Evolutionary conservation across 2,113 vertebrate genomes (phyloP), one percentile per base, ranked within the genome.

Genomic region (Equus przewalskii): DNA sequence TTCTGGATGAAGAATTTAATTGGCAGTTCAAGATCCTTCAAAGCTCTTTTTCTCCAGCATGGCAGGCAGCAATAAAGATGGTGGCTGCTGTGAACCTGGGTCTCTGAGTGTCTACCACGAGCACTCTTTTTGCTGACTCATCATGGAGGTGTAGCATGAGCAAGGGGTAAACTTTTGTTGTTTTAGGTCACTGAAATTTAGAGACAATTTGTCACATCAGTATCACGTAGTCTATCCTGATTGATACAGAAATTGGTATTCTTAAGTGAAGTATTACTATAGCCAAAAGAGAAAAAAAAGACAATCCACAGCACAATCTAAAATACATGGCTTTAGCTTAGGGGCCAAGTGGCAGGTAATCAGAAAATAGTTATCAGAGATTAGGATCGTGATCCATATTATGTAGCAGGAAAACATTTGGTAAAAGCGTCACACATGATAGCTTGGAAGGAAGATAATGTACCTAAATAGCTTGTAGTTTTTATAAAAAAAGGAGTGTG

Each of bases 231-330:
- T 36, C 76, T 94, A 62, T 76, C 54, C n/a, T 51, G 62, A 88
- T 6, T 76, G 28, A 76, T 54, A 88, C 15, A 83, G 60, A 94
- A 81, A 78, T 44, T 92, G 51, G 16, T 82, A 83, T 94, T 88
- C 69, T 88, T 33, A 70, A 85, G 14, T 36, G 16, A 28, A 62
- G 13, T 79, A 73, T 46, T 64, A 16, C 28, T 81, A 26, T 28
- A 70, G 26, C 5, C 11, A 33, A 75, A 51, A 86, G n/a, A 3
- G 19, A 18, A 49, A 14, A 72, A 75, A 51, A 46, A 56, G n/a
- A 67, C 18, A 86, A 51, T 51, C 46, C 28, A 60, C 33, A 51
- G 13, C 3, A 80, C 58, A 75, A 70, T 80, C 49, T 64, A 51
- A 86, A 86, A 94, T 41, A 73, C 36, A 18, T 28, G 49, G 58